A percentile compares a stretch with the other conserved stretches of the same genome.
phyloP scores from a whole-genome alignment of 2,888 invertebrate genomes.

The Eupithecia centaureata region DNA sequence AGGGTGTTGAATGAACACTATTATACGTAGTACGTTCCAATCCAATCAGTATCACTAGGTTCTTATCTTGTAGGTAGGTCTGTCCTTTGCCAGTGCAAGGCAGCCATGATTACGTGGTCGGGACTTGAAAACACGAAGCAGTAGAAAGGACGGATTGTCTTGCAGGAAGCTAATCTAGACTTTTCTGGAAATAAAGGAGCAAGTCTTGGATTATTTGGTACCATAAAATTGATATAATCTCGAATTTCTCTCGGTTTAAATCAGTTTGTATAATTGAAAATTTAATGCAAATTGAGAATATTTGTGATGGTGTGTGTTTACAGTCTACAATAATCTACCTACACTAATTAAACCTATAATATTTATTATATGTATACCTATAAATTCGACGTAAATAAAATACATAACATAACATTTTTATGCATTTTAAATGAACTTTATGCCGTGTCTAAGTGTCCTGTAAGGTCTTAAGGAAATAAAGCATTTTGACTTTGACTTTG shows the following conservation, averaged over 20 bases:
- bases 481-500: too few species aligned
- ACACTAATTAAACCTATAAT: too few species aligned
- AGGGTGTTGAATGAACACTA: not conserved
- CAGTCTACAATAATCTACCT: too few species aligned
- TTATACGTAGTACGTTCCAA: conserved; percentile 34
- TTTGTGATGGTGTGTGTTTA: too few species aligned
- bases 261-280: not conserved
- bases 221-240: too few species aligned
- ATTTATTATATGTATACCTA: too few species aligned
- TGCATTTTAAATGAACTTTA: too few species aligned
- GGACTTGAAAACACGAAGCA: not conserved
- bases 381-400: too few species aligned
- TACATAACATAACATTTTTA: too few species aligned
- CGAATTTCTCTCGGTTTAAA: not conserved
- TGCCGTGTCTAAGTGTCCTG: too few species aligned
- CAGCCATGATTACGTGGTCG: conserved; percentile 52
- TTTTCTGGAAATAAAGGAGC: not conserved
- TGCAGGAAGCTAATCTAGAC: conserved; percentile 8
- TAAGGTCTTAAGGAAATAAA: too few species aligned
- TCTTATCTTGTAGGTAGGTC: not conserved
- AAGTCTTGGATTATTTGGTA: not conserved
- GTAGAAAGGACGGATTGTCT: not conserved
- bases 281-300: too few species aligned
- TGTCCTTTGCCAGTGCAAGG: conserved; percentile 47
- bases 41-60: conserved; percentile 47